These are phyloP conservation scores for Brachyhypopomus gauderio DNA, from an alignment of 2,113 vertebrate species.

Conservation along the genomic window DNA sequence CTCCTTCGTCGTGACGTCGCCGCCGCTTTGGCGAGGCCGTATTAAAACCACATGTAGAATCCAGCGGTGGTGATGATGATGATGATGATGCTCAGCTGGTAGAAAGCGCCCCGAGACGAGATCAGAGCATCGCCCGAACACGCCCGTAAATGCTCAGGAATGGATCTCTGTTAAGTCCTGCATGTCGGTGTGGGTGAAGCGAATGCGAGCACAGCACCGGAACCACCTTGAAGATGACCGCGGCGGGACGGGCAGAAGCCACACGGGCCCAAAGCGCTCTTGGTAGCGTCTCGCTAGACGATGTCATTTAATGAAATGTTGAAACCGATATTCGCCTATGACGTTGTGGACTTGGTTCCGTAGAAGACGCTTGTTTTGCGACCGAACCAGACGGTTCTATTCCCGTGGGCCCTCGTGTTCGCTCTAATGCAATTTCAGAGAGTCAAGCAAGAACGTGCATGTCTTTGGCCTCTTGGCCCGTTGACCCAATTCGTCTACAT, in stretches of 20 bases:
- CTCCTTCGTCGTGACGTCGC: conserved; percentile 44
- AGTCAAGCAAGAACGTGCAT: not conserved
- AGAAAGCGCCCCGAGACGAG: conserved; percentile 29
- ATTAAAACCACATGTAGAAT: conserved; percentile 77
- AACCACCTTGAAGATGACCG: conserved; percentile 69
- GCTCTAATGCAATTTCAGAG: conserved; percentile 16
- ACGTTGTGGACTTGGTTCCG: not conserved
- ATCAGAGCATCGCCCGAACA: conserved; percentile 36
- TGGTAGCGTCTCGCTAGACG: conserved; percentile 10
- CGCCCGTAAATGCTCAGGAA: conserved; percentile 69
- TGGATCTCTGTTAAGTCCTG: conserved; percentile 73
- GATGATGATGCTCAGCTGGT: conserved; percentile 60
- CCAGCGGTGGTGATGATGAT: conserved; percentile 71
- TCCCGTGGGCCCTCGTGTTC: not conserved
- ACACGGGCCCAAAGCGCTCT: conserved; percentile 35
- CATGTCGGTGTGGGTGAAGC: conserved; percentile 73
- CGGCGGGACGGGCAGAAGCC: conserved; percentile 27
- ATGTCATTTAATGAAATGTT: conserved; percentile 68
- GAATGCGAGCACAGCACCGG: conserved; percentile 69
- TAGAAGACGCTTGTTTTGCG: not conserved
- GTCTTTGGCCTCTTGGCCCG: conserved; percentile 1
- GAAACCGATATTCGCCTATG: conserved; percentile 45
- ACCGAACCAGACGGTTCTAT: not conserved
- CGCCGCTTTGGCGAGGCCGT: conserved; percentile 45
- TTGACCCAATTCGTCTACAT: conserved; percentile 13